Percentiles rank a stretch among this genome's conserved stretches.
phyloP scores from a whole-genome alignment of 2,888 invertebrate species.

The Lasioglossum villosulum region DNA sequence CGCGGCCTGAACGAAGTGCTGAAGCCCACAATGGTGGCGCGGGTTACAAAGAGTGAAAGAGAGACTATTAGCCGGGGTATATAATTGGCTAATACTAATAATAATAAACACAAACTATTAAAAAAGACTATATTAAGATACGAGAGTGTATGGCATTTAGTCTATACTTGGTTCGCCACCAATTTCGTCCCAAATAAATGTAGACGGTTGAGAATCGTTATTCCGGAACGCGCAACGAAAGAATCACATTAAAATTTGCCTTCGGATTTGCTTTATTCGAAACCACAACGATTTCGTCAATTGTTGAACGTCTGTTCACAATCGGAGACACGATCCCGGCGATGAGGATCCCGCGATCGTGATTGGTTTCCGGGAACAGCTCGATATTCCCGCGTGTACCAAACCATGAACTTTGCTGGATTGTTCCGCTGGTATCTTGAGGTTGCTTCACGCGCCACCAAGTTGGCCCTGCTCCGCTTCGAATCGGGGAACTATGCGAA shows the following conservation, averaged over 20 bases:
- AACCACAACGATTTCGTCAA: not conserved
- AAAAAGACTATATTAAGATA: too few relatives aligned
- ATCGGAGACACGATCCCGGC: not conserved
- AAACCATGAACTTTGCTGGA: slow-evolving; percentile 7
- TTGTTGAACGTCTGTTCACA: not conserved
- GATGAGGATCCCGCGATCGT: not conserved
- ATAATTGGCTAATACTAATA: too few relatives aligned
- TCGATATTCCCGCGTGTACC: slow-evolving; percentile 16
- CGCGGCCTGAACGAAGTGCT: too few relatives aligned
- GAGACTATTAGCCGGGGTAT: too few relatives aligned
- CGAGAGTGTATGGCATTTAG: too few relatives aligned
- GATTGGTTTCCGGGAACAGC: slow-evolving; percentile 11
- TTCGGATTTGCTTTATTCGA: not conserved
- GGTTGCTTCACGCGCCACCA: slow-evolving; percentile 17
- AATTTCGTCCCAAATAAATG: too few relatives aligned
- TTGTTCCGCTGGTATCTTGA: slow-evolving; percentile 11
- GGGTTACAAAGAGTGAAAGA: too few relatives aligned
- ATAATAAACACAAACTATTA: too few relatives aligned
- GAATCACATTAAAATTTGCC: not conserved
- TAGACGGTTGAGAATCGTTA: not conserved
- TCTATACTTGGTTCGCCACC: too few relatives aligned
- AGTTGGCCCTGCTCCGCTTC: not conserved
- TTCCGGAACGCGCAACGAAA: too few relatives aligned
- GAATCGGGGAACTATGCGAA: slow-evolving; percentile 20
- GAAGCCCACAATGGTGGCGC: too few relatives aligned